Percentiles rank a stretch among this genome's conserved stretches.
phyloP scores from a whole-genome alignment of 1,140 invertebrate genomes.

The Drosophila simulans region DNA sequence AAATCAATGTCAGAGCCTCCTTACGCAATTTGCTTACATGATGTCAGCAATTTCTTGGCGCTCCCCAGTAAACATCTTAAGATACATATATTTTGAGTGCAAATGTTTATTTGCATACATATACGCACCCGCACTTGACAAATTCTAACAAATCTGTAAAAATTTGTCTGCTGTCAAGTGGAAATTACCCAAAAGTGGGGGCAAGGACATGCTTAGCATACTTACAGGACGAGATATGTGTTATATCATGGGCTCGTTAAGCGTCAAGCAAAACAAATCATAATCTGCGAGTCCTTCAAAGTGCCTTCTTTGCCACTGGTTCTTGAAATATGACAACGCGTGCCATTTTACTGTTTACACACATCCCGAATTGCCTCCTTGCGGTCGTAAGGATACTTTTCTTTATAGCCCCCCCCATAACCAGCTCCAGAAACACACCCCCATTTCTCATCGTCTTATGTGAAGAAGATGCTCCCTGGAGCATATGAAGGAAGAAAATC shows the following conservation, averaged over 20 bases:
- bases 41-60: conserved; percentile 58
- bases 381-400: conserved; percentile 49
- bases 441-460: conserved; percentile 33
- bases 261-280: conserved; percentile 79
- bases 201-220: conserved; percentile 67
- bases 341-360: conserved; percentile 73
- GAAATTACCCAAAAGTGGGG: conserved; percentile 30
- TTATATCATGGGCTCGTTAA: conserved; percentile 77
- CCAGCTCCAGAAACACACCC: conserved; percentile 1
- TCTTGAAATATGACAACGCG: conserved; percentile 69
- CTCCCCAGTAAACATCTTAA: conserved; percentile 56
- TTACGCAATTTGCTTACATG: conserved; percentile 75
- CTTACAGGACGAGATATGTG: conserved; percentile 53
- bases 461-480: conserved; percentile 47
- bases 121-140: conserved; percentile 12
- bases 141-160: conserved; percentile 80
- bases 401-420: conserved; percentile 1
- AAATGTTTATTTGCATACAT: conserved; percentile 57
- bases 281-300: conserved; percentile 74
- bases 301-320: conserved; percentile 12
- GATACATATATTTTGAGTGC: conserved; percentile 42
- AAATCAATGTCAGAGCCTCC: conserved; percentile 74
- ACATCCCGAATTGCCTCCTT: conserved; percentile 60
- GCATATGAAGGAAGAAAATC: conserved; percentile 22
- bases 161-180: conserved; percentile 70